A percentile compares a stretch with the other conserved stretches of the same genome.
phyloP scores from a whole-genome alignment of 2,797 vertebrate genomes.

The Parotocinclus haroldoi region DNA sequence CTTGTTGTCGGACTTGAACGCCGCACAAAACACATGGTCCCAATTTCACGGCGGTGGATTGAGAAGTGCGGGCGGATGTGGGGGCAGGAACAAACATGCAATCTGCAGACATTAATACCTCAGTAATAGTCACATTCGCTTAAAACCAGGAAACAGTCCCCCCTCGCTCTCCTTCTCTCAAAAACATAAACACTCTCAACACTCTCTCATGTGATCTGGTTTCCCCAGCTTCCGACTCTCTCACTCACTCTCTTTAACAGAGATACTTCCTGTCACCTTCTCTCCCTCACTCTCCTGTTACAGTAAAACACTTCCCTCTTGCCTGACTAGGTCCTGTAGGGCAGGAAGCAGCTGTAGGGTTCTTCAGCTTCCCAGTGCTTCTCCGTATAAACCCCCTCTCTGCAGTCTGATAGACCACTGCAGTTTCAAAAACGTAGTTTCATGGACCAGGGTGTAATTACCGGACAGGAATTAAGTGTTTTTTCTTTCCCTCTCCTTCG shows the following conservation, averaged over 20 bases:
- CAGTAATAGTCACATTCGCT: constrained; percentile 71
- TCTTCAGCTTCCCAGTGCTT: constrained; percentile 21
- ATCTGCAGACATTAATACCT: constrained; percentile 75
- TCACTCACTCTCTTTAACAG: constrained; percentile 20
- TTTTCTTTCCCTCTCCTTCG: constrained; percentile 12
- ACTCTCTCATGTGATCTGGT: constrained; percentile 11
- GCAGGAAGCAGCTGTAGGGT: constrained; percentile 36
- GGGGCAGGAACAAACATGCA: constrained; percentile 69
- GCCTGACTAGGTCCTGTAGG: constrained; percentile 24
- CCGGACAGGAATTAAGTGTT: constrained; percentile 37
- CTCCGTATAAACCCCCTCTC: constrained; percentile 4
- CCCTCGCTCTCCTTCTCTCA: constrained; percentile 23
- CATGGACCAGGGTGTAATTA: constrained; percentile 38
- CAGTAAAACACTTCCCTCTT: constrained; percentile 28
- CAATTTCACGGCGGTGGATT: constrained; percentile 71
- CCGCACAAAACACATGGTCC: constrained; percentile 67
- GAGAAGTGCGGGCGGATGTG: constrained; percentile 70
- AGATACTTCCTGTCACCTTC: constrained; percentile 14
- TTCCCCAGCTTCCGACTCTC: constrained; percentile 5
- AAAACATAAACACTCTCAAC: constrained; percentile 21
- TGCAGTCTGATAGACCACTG: constrained; percentile 29
- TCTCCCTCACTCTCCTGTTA: constrained; percentile 1
- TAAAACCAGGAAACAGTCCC: constrained; percentile 64
- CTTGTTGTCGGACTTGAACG: constrained; percentile 48
- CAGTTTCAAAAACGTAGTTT: constrained; percentile 36